A percentile compares a stretch with the other conserved stretches of the same genome.
These are phyloP conservation scores for Harpagoxenus sublaevis DNA, from an alignment of 2,888 invertebrate species.

Conservation along the genomic window DNA sequence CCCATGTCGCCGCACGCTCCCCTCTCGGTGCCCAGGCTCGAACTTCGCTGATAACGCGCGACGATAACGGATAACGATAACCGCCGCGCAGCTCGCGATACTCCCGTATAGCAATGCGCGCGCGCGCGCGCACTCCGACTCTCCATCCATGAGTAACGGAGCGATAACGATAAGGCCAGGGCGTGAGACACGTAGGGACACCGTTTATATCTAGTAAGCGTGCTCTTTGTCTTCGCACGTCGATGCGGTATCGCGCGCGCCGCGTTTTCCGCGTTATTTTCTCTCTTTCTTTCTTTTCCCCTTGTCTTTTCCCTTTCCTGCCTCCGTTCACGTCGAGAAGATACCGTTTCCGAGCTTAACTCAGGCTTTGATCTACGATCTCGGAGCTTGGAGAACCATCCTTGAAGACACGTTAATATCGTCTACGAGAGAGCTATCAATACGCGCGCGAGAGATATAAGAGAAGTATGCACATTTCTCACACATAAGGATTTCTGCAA, in stretches of 20 bases:
- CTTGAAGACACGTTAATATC: constrained; percentile 1
- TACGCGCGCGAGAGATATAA: constrained; percentile 1
- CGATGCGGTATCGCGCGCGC: constrained; percentile 43
- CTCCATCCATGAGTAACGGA: constrained; percentile 83
- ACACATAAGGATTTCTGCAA: too few species aligned
- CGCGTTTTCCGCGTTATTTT: background rate
- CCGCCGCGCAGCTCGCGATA: constrained; percentile 77
- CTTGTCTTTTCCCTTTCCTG: background rate
- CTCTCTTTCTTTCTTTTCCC: too few species aligned
- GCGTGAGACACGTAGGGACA: constrained; percentile 80
- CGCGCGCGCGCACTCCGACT: constrained; percentile 22
- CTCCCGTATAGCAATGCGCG: constrained; percentile 63
- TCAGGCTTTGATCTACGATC: background rate
- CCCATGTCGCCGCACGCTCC: constrained; percentile 56
- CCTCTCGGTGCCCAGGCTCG: constrained; percentile 71
- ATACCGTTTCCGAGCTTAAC: constrained; percentile 13
- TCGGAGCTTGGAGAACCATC: background rate
- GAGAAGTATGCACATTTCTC: too few species aligned
- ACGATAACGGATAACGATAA: constrained; percentile 82
- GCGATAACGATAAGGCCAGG: constrained; percentile 82
- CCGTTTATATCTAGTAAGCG: constrained; percentile 74
- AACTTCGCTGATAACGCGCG: constrained; percentile 79
- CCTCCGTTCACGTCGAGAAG: constrained; percentile 10
- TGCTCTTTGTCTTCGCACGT: constrained; percentile 72
- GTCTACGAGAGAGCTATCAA: background rate